Evolutionary conservation across 2,797 vertebrate species (phyloP), one percentile per base, ranked within the genome.

Genomic region (Platalea minor): DNA sequence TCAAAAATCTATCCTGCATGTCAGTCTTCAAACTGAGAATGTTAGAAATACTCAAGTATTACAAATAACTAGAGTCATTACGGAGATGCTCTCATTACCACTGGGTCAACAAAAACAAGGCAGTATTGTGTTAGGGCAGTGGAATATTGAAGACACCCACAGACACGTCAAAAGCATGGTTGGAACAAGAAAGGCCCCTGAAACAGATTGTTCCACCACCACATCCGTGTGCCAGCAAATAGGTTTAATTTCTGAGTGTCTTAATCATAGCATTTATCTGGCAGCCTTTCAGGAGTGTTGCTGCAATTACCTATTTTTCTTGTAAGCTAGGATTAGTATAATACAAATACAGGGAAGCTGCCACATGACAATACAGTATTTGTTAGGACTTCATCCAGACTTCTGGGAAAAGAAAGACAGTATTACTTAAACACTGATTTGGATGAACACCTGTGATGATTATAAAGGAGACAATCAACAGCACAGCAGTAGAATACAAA

Each of bases 291-390:
- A 98, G 88, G 96, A 96, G 89, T 97, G 94, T 96, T 96, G 94
- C 93, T 96, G 94, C 92, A 96, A 97, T 94, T 94, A 96, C 88
- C 91, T 94, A 93, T 94, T 97, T 97, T 97, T 92, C 96, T 97
- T 97, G 95, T 97, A 97, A 97, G 94, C 95, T 88, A 85, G 95
- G 95, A 97, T 97, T 98, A 97, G 91, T 88, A 91, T 92, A 96
- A 96, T 79, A 97, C 92, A 96, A 97, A 96, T 96, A 96, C 81
- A 96, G 89, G 85, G 96, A 97, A 97, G 83, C 95, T 97, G 93
- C 93, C 91, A 91, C 88, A 91, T 65, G 63, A 92, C 89, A 96
- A 95, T 95, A 93, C 45, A 29, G 79, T 96, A 89, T 97, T 97
- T 98, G 93, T 95, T 91, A 96, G 87, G 85, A 95, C 93, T 97